Evolutionary conservation across 2,888 invertebrate genomes (phyloP), one percentile per base, ranked within the genome.

Genomic region (Horisme vitalbata): DNA sequence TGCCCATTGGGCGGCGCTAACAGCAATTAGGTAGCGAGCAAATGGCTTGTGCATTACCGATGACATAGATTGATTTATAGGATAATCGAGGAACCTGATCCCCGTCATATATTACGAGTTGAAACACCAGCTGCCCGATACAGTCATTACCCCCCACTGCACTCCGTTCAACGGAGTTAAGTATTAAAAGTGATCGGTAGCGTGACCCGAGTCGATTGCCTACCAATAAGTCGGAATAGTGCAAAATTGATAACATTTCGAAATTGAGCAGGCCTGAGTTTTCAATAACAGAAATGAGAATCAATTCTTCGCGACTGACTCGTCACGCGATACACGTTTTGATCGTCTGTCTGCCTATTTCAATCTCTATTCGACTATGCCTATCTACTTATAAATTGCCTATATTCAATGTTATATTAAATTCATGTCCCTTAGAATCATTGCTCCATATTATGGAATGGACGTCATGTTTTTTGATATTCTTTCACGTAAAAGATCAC

Each of bases 401-500:
- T 77, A 67, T 66, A 67, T 65, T 66, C 67, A 68, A 71, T 68
- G 68, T 75, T 65, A 82, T 81, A 79, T 73, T 75, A 77, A 72
- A 80, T 83, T 83, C 76, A 78, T 81, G 71, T 71, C 74, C 71
- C 72, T 75, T 71, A 71, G 69, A 75, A 74, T 75, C 75, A 68
- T 55, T 74, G 73, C 72, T 75, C 68, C 79, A 77, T 79, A 75
- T 76, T n/a, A n/a, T n/a, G n/a, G n/a, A n/a, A 70, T 69, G 63
- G 69, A 71, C 73, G 70, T 78, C 75, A 75, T 81, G 71, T 82
- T 81, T 81, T 82, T 75, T 77, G 80, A 84, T 84, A 84, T 86
- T 76, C 76, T 75, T 87, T 83, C 86, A 88, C 85, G 88, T 87
- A 87, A 87, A 87, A 86, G 82, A 88, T 87, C 82, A 79, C 84